Percentiles rank a stretch among this genome's conserved stretches.
phyloP scores from a whole-genome alignment of 2,797 vertebrate species.

The Rhodeus uyekii region DNA sequence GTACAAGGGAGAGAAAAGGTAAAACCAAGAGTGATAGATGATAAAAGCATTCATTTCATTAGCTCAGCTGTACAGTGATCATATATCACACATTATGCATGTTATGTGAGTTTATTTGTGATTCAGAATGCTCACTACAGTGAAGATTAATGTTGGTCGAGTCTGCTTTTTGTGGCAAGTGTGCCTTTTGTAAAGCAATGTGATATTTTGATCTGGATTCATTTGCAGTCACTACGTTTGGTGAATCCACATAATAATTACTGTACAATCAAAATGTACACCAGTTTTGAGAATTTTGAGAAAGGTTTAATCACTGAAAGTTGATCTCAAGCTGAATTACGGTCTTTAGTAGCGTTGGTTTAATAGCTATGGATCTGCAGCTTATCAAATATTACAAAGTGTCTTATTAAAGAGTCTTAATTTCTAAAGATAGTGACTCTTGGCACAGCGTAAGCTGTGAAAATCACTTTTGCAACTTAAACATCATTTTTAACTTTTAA shows the following conservation, averaged over 20 bases:
- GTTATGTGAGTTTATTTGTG: constrained; percentile 30
- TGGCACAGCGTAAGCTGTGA: constrained; percentile 16
- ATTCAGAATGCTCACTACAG: constrained; percentile 1
- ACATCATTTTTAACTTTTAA: constrained; percentile 38
- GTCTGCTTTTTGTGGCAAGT: background rate
- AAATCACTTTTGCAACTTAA: constrained; percentile 33
- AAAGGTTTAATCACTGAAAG: constrained; percentile 15
- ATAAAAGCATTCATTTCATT: constrained; percentile 43
- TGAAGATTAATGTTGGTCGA: constrained; percentile 17
- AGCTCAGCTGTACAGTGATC: constrained; percentile 15
- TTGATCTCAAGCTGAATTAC: constrained; percentile 26
- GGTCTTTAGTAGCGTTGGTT: constrained; percentile 18
- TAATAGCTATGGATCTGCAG: constrained; percentile 33
- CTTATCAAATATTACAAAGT: constrained; percentile 45
- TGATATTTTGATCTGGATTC: constrained; percentile 34
- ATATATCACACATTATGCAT: constrained; percentile 39
- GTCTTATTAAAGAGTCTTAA: constrained; percentile 34
- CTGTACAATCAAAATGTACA: constrained; percentile 15
- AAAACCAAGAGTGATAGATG: constrained; percentile 63
- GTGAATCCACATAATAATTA: constrained; percentile 13
- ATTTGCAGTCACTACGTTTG: constrained; percentile 38
- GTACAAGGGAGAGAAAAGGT: constrained; percentile 98
- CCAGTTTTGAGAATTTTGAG: background rate
- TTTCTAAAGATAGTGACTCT: constrained; percentile 34
- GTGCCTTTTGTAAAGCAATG: background rate